Base-by-base conservation (phyloP, 2,888 invertebrate genomes). In the Calephelis perditalis region DNA sequence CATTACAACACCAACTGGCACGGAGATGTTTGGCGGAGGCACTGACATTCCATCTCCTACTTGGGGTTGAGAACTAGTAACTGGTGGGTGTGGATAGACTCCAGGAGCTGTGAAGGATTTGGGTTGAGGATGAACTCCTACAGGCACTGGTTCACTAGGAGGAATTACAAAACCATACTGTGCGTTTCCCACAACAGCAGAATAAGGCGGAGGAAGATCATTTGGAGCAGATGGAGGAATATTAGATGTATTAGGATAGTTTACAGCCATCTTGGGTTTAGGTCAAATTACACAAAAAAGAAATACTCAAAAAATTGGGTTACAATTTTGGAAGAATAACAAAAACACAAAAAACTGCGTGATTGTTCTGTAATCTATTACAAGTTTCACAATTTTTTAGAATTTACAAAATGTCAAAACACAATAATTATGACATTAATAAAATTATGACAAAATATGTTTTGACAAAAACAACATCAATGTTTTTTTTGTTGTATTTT, bases 161-260 rank as follows among this genome's bases (percentile, higher is more conserved):
- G 76, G 72, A 11, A 70, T 68, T 5, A 77, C 75, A 75, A 88
- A 88, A 0, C 89, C 89, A 68, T 89, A 88, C 63, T 83, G 85
- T 35, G 82, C 79, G 69, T 84, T 87, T 7, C 85, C 82, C 10
- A 90, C 85, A 5, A 90, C 89, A 26, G 86, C 77, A 2, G 89
- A 84, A 69, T 90, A 90, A 4, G 90, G 89, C 37, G 90, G 90
- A 35, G 90, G 90, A 67, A 88, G 79, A 78, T 90, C 90, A 66
- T 83, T 82, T 55, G 82, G 76, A 49, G 80, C 83, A 61, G 78
- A 72, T 62, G 85, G 74, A 56, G 70, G 71, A 63, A 67, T 65
- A 68, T 68, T 75, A 43, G 80, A 73, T 60, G 75, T 79, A 71
- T 76, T 68, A 49, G 70, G 67, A 54, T 62, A 74, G 67, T 70